Evolutionary conservation across 2,888 invertebrate genomes (phyloP).

Genomic region (Apotomis turbidana): DNA sequence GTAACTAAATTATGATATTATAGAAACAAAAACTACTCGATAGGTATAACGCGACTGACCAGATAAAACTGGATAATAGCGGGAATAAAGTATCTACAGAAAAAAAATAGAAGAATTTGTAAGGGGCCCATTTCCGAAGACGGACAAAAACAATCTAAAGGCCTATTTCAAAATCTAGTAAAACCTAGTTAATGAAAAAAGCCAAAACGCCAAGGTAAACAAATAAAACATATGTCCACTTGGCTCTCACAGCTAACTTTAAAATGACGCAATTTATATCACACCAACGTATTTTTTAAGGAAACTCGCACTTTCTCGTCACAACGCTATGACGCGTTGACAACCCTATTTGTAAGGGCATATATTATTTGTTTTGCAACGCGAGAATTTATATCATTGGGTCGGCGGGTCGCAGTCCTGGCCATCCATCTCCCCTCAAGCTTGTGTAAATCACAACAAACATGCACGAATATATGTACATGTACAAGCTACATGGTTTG

Average conservation of each 20-base stretch:
- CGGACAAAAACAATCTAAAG: no score
- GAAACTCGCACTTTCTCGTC: not conserved
- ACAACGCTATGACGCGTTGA: constrained; percentile 1
- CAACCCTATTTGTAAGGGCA: constrained; percentile 37
- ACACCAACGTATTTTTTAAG: not conserved
- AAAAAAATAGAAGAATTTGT: no score
- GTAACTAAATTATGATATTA: no score
- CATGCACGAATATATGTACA: constrained; percentile 19
- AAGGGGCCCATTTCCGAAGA: no score
- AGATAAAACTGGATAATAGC: no score
- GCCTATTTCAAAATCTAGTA: no score
- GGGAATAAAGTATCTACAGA: no score
- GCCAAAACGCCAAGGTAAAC: not conserved
- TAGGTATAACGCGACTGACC: no score
- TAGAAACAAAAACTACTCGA: no score
- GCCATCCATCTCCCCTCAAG: constrained; percentile 55
- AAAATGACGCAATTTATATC: not conserved
- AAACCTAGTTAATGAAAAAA: not conserved
- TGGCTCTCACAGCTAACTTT: not conserved
- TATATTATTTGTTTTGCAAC: constrained; percentile 53
- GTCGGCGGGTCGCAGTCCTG: constrained; percentile 56
- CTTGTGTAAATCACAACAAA: constrained; percentile 60
- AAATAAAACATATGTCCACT: not conserved
- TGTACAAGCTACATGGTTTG: constrained; percentile 15
- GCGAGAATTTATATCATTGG: constrained; percentile 70